A percentile compares a stretch with the other conserved stretches of the same genome.
Conservation (phyloP, 2,797 vertebrate species). For the Rhynchonycteris naso region DNA sequence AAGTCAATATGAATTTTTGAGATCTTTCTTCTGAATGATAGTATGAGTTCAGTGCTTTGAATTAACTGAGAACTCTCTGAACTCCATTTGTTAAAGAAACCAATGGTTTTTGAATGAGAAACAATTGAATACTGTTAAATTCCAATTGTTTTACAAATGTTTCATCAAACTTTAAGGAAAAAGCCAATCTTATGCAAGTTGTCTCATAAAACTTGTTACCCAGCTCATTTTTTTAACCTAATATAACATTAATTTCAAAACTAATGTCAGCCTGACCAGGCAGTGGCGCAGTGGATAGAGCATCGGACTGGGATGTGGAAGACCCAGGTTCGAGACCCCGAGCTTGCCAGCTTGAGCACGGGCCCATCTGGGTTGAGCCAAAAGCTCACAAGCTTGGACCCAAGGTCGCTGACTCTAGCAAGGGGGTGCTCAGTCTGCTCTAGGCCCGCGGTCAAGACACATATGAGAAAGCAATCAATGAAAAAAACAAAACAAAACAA, state of each 20-base stretch:
- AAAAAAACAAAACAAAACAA: too few relatives aligned
- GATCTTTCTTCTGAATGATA: conserved; percentile 35
- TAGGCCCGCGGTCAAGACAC: too few relatives aligned
- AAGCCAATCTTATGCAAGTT: background rate
- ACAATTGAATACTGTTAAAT: background rate
- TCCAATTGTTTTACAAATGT: background rate
- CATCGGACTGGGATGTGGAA: too few relatives aligned
- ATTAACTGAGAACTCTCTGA: background rate
- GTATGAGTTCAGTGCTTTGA: background rate
- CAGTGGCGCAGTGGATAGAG: too few relatives aligned
- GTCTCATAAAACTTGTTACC: background rate
- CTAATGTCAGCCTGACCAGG: background rate
- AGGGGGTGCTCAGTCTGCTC: too few relatives aligned
- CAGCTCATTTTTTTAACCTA: background rate
- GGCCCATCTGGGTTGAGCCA: too few relatives aligned
- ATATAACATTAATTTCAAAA: background rate
- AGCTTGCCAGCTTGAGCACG: too few relatives aligned
- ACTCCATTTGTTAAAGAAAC: background rate
- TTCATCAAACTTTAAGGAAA: background rate
- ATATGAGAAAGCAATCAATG: too few relatives aligned
- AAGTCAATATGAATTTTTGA: conserved; percentile 31
- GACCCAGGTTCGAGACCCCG: too few relatives aligned
- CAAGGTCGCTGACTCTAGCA: too few relatives aligned
- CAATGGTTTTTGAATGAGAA: background rate
- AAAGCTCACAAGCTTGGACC: too few relatives aligned